Evolutionary conservation across 2,113 vertebrate genomes (phyloP).

Genomic region (Limnothrissa miodon): DNA sequence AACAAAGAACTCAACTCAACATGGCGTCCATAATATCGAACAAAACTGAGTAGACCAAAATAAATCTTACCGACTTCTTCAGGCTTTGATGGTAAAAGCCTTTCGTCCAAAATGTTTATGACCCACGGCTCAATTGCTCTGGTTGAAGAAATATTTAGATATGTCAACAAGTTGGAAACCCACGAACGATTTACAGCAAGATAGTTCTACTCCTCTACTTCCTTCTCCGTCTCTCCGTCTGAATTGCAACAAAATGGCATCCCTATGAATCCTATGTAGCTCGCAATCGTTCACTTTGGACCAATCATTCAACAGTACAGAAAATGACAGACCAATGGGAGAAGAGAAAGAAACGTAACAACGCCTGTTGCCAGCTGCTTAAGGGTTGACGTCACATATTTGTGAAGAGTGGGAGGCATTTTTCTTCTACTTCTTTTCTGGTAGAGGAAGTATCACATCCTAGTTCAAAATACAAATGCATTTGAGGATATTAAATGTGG

Average conservation of each 20-base stretch:
- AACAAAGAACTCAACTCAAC: conserved; percentile 71
- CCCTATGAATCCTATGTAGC: conserved; percentile 55
- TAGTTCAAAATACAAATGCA: too few species aligned
- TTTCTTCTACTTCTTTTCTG: conserved; percentile 20
- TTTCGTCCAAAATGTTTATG: conserved; percentile 45
- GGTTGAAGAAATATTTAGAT: conserved; percentile 46
- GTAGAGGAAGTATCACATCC: not conserved
- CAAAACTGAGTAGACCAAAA: conserved; percentile 6
- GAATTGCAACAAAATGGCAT: conserved; percentile 76
- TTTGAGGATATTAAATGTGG: too few species aligned
- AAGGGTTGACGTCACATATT: conserved; percentile 59
- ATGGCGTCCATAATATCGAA: conserved; percentile 61
- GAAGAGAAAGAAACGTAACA: conserved; percentile 49
- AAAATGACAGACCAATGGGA: conserved; percentile 58
- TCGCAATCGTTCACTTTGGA: not conserved
- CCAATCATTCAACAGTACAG: not conserved
- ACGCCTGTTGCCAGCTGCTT: conserved; percentile 63
- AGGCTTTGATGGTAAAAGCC: conserved; percentile 58
- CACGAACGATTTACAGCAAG: conserved; percentile 25
- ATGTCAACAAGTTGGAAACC: conserved; percentile 48
- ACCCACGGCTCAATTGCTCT: conserved; percentile 22
- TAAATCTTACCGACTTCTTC: conserved; percentile 73
- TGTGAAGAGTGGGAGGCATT: not conserved
- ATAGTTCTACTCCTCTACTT: conserved; percentile 18
- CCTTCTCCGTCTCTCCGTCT: conserved; percentile 54